These are phyloP conservation scores for Glossosoma conforme DNA, from an alignment of 1,140 invertebrate species.

Conservation along the genomic window DNA sequence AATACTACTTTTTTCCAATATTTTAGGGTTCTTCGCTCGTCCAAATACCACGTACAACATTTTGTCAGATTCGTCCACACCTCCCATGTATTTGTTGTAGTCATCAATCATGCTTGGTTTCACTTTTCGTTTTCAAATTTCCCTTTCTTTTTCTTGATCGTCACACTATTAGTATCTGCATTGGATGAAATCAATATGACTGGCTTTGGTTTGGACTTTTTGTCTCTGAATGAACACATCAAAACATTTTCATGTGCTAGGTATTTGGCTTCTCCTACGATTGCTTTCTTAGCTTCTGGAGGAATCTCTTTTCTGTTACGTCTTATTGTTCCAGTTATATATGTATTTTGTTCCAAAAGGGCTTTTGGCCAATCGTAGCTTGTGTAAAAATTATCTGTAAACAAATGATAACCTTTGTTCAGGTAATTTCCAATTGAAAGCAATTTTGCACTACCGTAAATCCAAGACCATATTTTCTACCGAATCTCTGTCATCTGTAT, in stretches of 20 bases:
- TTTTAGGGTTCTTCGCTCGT: constrained; percentile 31
- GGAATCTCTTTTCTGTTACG: constrained; percentile 16
- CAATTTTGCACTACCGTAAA: constrained; percentile 30
- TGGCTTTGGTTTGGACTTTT: constrained; percentile 20
- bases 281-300: constrained; percentile 20
- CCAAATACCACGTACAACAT: constrained; percentile 30
- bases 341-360: constrained; percentile 22
- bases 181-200: constrained; percentile 23
- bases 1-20: constrained; percentile 29
- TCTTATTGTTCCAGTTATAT: constrained; percentile 29
- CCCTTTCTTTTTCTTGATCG: constrained; percentile 21
- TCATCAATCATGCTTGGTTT: constrained; percentile 25
- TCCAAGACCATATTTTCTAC: constrained; percentile 31
- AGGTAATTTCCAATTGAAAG: constrained; percentile 32
- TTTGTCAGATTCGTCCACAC: constrained; percentile 27
- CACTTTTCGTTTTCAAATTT: constrained; percentile 17
- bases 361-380: constrained; percentile 21
- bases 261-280: constrained; percentile 21
- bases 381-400: constrained; percentile 31
- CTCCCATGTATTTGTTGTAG: constrained; percentile 23
- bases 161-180: constrained; percentile 19
- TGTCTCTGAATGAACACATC: constrained; percentile 24
- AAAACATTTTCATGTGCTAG: constrained; percentile 17
- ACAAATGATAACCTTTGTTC: constrained; percentile 33
- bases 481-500: constrained; percentile 19